Conservation (phyloP, 1,140 invertebrate species). For the Drosophila grimshawi region DNA sequence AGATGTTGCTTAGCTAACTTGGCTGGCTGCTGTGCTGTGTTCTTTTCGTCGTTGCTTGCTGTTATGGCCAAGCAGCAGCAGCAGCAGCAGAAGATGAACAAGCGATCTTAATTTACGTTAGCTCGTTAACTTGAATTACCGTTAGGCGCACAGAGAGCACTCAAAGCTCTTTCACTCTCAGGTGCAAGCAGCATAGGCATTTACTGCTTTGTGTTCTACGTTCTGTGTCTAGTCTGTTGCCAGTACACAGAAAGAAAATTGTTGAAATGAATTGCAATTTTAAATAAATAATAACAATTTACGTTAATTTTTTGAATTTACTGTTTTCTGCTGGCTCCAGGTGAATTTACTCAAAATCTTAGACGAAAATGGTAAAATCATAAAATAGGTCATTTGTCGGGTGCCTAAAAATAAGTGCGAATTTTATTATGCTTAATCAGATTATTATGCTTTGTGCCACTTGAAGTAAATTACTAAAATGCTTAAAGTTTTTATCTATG, state of each 20-base stretch:
- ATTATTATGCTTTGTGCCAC: no score
- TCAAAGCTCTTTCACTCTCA: slow-evolving; percentile 53
- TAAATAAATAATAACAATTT: no score
- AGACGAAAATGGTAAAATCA: no score
- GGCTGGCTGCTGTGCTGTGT: slow-evolving; percentile 29
- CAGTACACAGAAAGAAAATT: neutral
- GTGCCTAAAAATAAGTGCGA: no score
- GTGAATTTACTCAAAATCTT: no score
- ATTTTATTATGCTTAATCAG: no score
- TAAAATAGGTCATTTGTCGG: no score
- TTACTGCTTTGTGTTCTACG: slow-evolving; percentile 4
- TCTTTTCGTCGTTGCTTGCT: slow-evolving; percentile 1
- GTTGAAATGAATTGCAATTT: neutral
- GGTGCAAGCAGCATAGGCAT: slow-evolving; percentile 26
- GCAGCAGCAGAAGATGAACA: slow-evolving; percentile 49
- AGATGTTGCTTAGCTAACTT: slow-evolving; percentile 45
- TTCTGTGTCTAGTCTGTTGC: neutral
- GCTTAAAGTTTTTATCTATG: no score
- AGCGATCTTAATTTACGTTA: slow-evolving; percentile 83
- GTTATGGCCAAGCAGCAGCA: slow-evolving; percentile 11
- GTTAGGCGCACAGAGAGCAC: slow-evolving; percentile 52
- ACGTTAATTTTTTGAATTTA: no score
- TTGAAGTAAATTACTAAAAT: no score
- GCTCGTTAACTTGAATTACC: slow-evolving; percentile 80
- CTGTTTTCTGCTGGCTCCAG: no score